Evolutionary conservation across 1,140 invertebrate species (phyloP).

Genomic region (Plectus sambesii): DNA sequence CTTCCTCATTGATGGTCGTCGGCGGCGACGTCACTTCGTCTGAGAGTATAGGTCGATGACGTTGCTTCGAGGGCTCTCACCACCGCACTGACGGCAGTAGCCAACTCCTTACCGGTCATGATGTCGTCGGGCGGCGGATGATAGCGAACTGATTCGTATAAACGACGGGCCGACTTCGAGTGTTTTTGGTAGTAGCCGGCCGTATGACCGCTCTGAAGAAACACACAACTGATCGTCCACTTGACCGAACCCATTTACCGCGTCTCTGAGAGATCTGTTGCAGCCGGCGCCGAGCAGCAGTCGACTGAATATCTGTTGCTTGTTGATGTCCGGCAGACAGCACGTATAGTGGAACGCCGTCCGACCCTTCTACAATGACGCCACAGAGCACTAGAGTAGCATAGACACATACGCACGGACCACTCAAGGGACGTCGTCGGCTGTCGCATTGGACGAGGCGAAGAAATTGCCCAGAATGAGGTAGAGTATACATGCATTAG

Average conservation of each 20-base stretch:
- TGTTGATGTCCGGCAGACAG: too few species aligned
- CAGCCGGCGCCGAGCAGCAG: too few species aligned
- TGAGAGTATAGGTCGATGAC: conserved; percentile 11
- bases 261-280: too few species aligned
- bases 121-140: conserved; percentile 8
- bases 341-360: too few species aligned
- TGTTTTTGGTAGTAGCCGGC: conserved; percentile 13
- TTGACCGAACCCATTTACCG: too few species aligned
- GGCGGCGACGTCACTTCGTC: conserved; percentile 25
- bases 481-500: conserved; percentile 1
- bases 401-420: too few species aligned
- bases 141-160: conserved; percentile 7
- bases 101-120: conserved; percentile 16
- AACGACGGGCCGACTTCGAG: conserved; percentile 15
- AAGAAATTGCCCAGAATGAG: conserved; percentile 9
- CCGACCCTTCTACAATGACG: too few species aligned
- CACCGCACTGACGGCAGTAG: conserved; percentile 14
- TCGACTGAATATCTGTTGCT: too few species aligned
- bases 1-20: conserved; percentile 20
- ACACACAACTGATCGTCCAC: too few species aligned
- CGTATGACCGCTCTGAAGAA: too few species aligned
- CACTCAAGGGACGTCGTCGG: too few species aligned
- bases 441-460: conserved; percentile 11
- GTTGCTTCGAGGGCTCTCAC: conserved; percentile 13
- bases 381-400: too few species aligned